phyloP scores from a whole-genome alignment of 2,888 invertebrate genomes.

The Noctuana brunneofusca region DNA sequence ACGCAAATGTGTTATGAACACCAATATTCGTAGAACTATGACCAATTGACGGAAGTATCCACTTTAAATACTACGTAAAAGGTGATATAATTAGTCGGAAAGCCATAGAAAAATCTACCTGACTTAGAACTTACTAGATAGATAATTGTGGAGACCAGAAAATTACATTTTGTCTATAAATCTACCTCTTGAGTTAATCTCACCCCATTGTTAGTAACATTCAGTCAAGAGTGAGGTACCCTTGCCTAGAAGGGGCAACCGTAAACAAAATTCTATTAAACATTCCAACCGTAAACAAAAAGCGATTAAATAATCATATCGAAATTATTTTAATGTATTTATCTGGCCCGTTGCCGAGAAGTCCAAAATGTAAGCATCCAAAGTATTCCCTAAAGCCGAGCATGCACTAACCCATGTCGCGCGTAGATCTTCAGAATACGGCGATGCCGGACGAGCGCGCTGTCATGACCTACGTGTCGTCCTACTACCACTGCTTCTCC shows the following conservation, averaged over 20 bases:
- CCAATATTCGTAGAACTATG: too few species aligned
- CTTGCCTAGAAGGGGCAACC: too few species aligned
- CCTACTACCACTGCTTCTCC: constrained; percentile 99
- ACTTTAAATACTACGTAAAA: too few species aligned
- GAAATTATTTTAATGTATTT: not conserved
- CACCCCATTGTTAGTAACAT: not conserved
- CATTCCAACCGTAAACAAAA: too few species aligned
- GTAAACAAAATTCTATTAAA: not conserved
- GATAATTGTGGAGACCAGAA: not conserved
- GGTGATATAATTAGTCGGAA: too few species aligned
- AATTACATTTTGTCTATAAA: not conserved
- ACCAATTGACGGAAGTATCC: too few species aligned
- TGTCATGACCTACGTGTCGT: constrained; percentile 99
- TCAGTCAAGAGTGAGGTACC: not conserved
- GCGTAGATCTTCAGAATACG: constrained; percentile 97
- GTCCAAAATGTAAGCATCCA: constrained; percentile 55
- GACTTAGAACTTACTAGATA: too few species aligned
- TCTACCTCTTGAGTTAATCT: not conserved
- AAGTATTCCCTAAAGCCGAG: constrained; percentile 42
- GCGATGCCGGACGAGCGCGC: constrained; percentile 99
- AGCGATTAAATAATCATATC: too few species aligned
- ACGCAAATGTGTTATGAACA: too few species aligned
- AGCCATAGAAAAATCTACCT: too few species aligned
- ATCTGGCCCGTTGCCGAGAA: not conserved
- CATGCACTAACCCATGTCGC: constrained; percentile 78